phyloP scores from a whole-genome alignment of 35 echinoderm and acorn worm genomes.

The Patiria miniata region DNA sequence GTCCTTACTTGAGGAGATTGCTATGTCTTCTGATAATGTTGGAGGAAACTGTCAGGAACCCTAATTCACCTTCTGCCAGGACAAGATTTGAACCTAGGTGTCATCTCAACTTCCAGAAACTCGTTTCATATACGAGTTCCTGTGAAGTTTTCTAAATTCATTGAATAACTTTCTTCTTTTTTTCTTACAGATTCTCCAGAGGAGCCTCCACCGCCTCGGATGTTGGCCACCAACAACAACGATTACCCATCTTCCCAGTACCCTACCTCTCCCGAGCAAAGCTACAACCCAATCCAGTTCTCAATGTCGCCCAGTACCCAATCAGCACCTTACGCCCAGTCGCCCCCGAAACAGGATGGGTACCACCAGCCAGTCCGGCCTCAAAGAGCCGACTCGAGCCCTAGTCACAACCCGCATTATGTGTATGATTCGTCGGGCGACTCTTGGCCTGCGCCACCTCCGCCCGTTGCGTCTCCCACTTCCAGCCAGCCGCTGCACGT shows the following conservation, averaged over 20 bases:
- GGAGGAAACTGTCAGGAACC: no score
- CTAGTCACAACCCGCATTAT: not conserved
- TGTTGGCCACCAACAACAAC: constrained; percentile 33
- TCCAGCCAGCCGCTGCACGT: not conserved
- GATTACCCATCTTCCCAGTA: constrained; percentile 13
- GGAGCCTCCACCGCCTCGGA: constrained; percentile 31
- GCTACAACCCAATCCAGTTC: not conserved
- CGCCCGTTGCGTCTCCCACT: not conserved
- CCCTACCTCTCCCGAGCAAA: not conserved
- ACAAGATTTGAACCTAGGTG: no score
- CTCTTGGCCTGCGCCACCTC: constrained; percentile 36
- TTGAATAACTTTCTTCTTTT: not conserved
- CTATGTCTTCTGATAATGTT: no score
- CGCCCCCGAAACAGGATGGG: not conserved
- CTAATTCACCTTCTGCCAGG: no score
- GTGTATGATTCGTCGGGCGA: not conserved
- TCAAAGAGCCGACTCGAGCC: not conserved
- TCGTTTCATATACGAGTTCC: no score
- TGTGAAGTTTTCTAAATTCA: not conserved
- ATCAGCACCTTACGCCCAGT: not conserved
- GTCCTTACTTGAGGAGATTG: no score
- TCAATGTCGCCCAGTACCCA: not conserved
- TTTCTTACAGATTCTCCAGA: constrained; percentile 3
- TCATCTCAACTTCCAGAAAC: no score
- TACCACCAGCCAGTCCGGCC: constrained; percentile 2